phyloP scores from a whole-genome alignment of 2,888 invertebrate species.

The Caenorhabditis macrosperma region DNA sequence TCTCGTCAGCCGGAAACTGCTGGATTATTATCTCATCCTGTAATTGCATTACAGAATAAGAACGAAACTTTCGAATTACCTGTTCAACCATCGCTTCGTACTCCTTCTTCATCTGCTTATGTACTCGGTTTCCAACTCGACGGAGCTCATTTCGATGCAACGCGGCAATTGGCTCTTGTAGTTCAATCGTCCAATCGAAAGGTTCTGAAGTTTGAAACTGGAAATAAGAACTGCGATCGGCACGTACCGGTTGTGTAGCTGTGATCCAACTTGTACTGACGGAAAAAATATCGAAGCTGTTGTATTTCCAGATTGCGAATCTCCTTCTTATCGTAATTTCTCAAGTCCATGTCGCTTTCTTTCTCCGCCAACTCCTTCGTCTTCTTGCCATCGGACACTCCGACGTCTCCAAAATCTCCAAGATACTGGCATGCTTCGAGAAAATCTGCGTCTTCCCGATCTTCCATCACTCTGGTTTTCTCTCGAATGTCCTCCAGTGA shows the following conservation, averaged over 20 bases:
- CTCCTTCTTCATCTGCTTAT: conserved; percentile 22
- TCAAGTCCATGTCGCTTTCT: neutral
- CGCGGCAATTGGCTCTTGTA: neutral
- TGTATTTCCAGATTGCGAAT: conserved; percentile 1
- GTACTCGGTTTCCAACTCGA: conserved; percentile 31
- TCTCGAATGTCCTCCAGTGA: neutral
- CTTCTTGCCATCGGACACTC: conserved; percentile 15
- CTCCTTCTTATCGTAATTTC: neutral
- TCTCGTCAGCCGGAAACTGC: conserved; percentile 6
- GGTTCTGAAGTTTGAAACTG: conserved; percentile 5
- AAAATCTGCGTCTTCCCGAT: neutral
- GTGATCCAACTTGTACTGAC: conserved; percentile 17
- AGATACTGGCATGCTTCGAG: neutral
- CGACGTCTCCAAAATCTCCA: neutral
- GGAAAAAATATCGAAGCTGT: conserved; percentile 21
- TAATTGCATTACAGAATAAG: too few species aligned
- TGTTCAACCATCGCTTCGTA: conserved; percentile 3
- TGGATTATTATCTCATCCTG: conserved; percentile 18
- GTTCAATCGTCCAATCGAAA: neutral
- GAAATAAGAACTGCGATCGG: neutral
- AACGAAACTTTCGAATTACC: too few species aligned
- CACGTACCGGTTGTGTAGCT: conserved; percentile 6
- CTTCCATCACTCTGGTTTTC: neutral
- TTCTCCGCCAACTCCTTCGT: neutral
- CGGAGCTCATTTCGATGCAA: conserved; percentile 32